Evolutionary conservation across 1,140 invertebrate genomes (phyloP).

Genomic region (Psix sp.): DNA sequence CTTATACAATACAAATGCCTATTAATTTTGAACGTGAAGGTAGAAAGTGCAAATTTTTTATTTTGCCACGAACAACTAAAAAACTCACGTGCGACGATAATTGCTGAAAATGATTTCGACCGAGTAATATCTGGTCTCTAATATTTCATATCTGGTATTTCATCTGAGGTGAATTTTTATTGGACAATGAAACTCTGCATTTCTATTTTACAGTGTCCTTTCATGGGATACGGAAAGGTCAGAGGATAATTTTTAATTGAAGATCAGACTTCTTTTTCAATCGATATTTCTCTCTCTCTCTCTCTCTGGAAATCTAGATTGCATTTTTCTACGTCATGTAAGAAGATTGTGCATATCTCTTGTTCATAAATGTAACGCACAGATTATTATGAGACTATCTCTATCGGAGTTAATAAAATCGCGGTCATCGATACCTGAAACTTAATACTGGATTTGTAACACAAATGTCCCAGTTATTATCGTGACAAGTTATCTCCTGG

Average conservation of each 20-base stretch:
- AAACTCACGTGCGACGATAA: background rate
- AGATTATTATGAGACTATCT: conserved; percentile 8
- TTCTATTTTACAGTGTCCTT: too few relatives aligned
- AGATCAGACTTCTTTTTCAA: too few relatives aligned
- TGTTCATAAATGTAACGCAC: conserved; percentile 15
- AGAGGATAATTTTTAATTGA: too few relatives aligned
- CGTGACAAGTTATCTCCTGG: conserved; percentile 4
- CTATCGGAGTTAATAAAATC: conserved; percentile 47
- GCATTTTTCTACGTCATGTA: too few relatives aligned
- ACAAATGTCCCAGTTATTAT: conserved; percentile 46
- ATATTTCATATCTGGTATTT: too few relatives aligned
- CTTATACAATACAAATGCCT: conserved; percentile 17
- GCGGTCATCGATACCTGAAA: conserved; percentile 55
- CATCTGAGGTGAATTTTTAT: too few relatives aligned
- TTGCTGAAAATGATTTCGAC: background rate
- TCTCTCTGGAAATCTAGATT: too few relatives aligned
- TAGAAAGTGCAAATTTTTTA: conserved; percentile 26
- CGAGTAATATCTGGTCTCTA: too few relatives aligned
- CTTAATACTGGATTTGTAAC: conserved; percentile 36
- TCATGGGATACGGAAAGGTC: too few relatives aligned
- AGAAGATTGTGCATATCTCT: conserved; percentile 21
- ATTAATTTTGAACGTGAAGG: conserved; percentile 31
- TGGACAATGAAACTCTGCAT: too few relatives aligned
- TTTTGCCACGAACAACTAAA: background rate
- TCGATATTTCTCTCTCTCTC: too few relatives aligned